Conservation (phyloP, 1,140 invertebrate species). For the Drosophila grimshawi region DNA sequence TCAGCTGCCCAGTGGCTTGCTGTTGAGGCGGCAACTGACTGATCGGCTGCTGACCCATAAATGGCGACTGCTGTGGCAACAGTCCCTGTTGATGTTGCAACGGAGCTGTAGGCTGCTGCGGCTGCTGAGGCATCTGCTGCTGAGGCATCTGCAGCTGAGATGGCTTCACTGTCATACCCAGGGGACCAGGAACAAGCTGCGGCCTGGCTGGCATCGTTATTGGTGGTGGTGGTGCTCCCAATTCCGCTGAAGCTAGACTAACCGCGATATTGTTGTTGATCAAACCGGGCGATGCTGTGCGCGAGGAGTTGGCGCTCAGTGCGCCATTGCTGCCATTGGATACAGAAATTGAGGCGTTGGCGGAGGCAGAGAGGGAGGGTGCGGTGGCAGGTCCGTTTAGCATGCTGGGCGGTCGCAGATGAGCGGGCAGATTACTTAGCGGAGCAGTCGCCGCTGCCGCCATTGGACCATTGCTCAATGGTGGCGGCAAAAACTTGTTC, state of each 20-base stretch:
- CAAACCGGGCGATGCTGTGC: constrained; percentile 70
- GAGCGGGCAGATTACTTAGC: constrained; percentile 58
- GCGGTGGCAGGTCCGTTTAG: constrained; percentile 52
- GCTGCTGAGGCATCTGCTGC: neutral
- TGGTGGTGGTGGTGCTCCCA: constrained; percentile 13
- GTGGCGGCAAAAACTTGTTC: constrained; percentile 71
- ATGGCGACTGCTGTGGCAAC: neutral
- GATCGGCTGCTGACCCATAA: neutral
- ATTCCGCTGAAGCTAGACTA: neutral
- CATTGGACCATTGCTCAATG: constrained; percentile 32
- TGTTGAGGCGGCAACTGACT: neutral
- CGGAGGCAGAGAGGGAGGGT: neutral
- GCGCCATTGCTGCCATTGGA: constrained; percentile 63
- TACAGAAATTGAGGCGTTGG: neutral
- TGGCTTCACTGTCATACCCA: neutral
- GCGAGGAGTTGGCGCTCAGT: constrained; percentile 69
- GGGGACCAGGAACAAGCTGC: constrained; percentile 14
- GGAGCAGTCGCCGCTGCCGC: constrained; percentile 15
- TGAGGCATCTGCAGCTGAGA: neutral
- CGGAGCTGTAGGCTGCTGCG: neutral
- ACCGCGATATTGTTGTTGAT: neutral
- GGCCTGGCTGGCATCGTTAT: constrained; percentile 1
- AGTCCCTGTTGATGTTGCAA: neutral
- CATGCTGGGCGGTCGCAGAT: constrained; percentile 52
- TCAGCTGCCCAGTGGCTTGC: neutral